Conservation (phyloP, 1,140 invertebrate genomes). For the Musca domestica region DNA sequence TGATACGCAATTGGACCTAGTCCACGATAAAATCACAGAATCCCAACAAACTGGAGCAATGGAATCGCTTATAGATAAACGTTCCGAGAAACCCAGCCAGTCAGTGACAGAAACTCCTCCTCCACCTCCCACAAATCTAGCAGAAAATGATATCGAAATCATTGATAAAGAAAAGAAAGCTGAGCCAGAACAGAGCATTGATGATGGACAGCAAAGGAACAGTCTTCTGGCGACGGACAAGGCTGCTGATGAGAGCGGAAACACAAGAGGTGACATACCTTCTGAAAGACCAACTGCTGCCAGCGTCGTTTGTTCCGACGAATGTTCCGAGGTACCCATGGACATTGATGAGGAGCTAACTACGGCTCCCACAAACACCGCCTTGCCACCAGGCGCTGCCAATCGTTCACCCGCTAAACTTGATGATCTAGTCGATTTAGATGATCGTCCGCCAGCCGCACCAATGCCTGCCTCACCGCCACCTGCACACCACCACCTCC, state of each 20-base stretch:
- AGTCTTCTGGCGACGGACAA: not conserved
- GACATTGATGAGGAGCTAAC: constrained; percentile 50
- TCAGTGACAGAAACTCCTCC: not conserved
- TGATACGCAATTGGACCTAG: not conserved
- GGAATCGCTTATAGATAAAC: not conserved
- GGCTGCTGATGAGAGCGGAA: not conserved
- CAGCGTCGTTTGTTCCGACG: constrained; percentile 20
- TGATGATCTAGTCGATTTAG: constrained; percentile 35
- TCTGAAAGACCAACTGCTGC: not conserved
- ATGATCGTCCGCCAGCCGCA: constrained; percentile 46
- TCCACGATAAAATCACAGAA: not conserved
- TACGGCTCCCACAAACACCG: constrained; percentile 44
- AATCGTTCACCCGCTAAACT: not conserved
- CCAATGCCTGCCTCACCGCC: constrained; percentile 46
- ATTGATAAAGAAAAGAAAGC: not conserved
- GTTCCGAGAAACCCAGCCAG: not conserved
- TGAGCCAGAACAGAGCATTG: not conserved
- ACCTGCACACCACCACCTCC: constrained; percentile 31
- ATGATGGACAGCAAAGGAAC: not conserved
- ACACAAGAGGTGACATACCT: not conserved
- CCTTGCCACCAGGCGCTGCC: constrained; percentile 25
- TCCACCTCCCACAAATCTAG: no score
- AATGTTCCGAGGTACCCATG: constrained; percentile 46
- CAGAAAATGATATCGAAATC: not conserved
- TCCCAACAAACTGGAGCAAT: not conserved